phyloP scores from a whole-genome alignment of 2,888 invertebrate genomes.

The Caenorhabditis sp. region DNA sequence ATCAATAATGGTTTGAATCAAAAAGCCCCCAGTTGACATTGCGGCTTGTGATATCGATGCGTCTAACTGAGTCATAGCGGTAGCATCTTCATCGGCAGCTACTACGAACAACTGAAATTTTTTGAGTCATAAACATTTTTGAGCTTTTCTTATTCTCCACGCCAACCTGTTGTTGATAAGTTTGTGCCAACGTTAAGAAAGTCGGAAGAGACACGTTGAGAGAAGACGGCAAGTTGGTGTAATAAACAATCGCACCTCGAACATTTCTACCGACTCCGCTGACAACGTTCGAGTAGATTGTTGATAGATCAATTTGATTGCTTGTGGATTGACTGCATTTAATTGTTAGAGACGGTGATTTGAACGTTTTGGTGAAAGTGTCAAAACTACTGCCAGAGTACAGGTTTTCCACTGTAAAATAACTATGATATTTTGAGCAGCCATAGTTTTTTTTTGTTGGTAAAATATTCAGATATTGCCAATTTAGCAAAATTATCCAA shows the following conservation, averaged over 20 bases:
- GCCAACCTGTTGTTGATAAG: slow-evolving; percentile 19
- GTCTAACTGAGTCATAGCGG: not conserved
- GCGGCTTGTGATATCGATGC: slow-evolving; percentile 10
- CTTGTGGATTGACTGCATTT: slow-evolving; percentile 3
- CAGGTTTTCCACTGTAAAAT: slow-evolving; percentile 10
- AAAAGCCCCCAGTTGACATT: slow-evolving; percentile 26
- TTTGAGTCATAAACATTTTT: too few species aligned
- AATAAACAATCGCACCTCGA: slow-evolving; percentile 19
- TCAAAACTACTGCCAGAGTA: slow-evolving; percentile 25
- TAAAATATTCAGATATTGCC: too few species aligned
- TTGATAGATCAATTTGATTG: slow-evolving; percentile 14
- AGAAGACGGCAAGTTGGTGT: slow-evolving; percentile 7
- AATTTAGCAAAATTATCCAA: too few species aligned
- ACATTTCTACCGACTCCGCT: slow-evolving; percentile 25
- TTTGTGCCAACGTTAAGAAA: slow-evolving; percentile 13
- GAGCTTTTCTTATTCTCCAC: not conserved
- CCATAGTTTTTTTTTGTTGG: not conserved
- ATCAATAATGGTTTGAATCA: slow-evolving; percentile 13
- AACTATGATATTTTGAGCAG: not conserved
- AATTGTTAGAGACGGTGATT: not conserved
- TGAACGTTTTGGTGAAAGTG: not conserved
- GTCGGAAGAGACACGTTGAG: slow-evolving; percentile 15
- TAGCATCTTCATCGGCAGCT: slow-evolving; percentile 9
- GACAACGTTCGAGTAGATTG: slow-evolving; percentile 15
- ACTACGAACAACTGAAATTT: slow-evolving; percentile 12